A percentile compares a stretch with the other conserved stretches of the same genome.
Conservation (phyloP, 2,888 invertebrate genomes). For the Drosophila hawaiiensis region DNA sequence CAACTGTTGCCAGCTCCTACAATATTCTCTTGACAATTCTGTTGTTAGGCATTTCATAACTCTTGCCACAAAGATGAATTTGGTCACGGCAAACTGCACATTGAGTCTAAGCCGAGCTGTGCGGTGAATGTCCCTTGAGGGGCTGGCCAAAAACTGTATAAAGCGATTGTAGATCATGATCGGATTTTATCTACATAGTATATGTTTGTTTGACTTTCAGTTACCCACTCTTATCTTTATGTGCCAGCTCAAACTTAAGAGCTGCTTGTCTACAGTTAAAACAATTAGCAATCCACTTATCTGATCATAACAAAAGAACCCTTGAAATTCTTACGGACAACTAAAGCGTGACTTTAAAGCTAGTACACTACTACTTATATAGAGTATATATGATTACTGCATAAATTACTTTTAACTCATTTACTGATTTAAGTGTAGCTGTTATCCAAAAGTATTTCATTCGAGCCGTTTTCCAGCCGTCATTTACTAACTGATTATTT, state of each 20-base stretch:
- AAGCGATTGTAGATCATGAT: conserved; percentile 7
- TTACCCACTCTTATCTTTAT: not conserved
- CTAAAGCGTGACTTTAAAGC: not conserved
- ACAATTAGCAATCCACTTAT: not conserved
- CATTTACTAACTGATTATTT: not conserved
- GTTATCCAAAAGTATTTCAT: not conserved
- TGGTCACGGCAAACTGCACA: conserved; percentile 59
- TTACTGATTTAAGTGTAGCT: not conserved
- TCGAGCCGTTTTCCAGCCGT: not conserved
- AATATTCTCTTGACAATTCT: conserved; percentile 50
- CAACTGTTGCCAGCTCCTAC: conserved; percentile 9
- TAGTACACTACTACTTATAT: not conserved
- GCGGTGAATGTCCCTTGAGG: conserved; percentile 19
- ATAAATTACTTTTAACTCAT: not conserved
- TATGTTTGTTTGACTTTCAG: conserved; percentile 3
- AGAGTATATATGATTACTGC: not conserved
- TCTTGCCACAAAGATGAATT: conserved; percentile 31
- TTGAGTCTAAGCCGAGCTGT: conserved; percentile 34
- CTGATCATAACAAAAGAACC: not conserved
- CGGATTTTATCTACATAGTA: not conserved
- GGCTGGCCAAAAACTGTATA: conserved; percentile 18
- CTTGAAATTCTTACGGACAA: not conserved
- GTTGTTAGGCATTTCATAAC: conserved; percentile 50
- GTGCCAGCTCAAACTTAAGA: not conserved
- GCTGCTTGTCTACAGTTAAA: not conserved